Percentiles rank a stretch among this genome's conserved stretches.
phyloP scores from a whole-genome alignment of 2,113 vertebrate genomes.

The Scatophagus argus region DNA sequence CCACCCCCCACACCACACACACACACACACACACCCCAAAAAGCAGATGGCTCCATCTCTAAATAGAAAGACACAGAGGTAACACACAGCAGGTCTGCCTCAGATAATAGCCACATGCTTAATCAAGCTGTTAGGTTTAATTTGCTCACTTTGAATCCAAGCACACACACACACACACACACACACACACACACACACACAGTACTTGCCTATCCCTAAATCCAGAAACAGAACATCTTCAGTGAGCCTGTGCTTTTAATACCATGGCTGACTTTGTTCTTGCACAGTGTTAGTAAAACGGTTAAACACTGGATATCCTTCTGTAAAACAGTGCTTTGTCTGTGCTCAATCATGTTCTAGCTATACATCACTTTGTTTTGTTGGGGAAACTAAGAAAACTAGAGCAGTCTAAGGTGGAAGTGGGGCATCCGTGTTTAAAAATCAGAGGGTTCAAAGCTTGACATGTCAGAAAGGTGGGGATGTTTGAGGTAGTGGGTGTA shows the following conservation, averaged over 20 bases:
- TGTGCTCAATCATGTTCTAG: neutral
- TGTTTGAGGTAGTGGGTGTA: neutral
- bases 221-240: neutral
- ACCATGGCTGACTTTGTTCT: neutral
- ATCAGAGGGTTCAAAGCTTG: slow-evolving; percentile 23
- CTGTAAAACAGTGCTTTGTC: neutral
- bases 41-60: slow-evolving; percentile 49
- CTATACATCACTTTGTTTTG: neutral
- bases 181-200: neutral
- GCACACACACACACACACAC: slow-evolving; percentile 8
- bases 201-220: neutral
- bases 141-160: slow-evolving; percentile 31
- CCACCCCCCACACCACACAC: too few relatives aligned
- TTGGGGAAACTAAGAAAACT: slow-evolving; percentile 11
- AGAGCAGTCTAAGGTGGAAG: slow-evolving; percentile 30
- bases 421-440: slow-evolving; percentile 34
- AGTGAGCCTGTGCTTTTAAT: slow-evolving; percentile 9
- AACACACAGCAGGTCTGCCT: slow-evolving; percentile 24
- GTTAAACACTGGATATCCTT: neutral
- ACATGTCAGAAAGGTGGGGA: neutral
- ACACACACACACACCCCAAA: neutral
- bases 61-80: slow-evolving; percentile 29
- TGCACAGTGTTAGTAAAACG: neutral
- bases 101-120: slow-evolving; percentile 49
- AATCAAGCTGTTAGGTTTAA: slow-evolving; percentile 38